Conservation (phyloP, 2,888 invertebrate genomes). For the Myathropa florea region DNA sequence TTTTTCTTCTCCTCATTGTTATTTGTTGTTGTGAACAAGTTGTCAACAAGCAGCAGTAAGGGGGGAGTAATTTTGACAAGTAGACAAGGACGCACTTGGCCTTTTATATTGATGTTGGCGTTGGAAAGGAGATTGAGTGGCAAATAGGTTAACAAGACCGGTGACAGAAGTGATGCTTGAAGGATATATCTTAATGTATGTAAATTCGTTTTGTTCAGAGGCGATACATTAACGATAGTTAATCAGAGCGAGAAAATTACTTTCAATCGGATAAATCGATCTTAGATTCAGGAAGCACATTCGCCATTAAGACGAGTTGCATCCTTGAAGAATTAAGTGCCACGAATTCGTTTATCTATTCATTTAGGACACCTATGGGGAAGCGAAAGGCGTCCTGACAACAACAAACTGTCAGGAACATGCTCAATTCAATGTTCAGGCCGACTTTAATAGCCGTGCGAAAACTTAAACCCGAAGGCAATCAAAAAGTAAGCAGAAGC, state of each 20-base stretch:
- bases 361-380: too few relatives aligned
- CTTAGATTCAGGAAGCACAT: not conserved
- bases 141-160: not conserved
- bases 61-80: conserved; percentile 25
- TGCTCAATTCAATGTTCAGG: too few relatives aligned
- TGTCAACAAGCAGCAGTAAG: not conserved
- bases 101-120: conserved; percentile 4
- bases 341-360: too few relatives aligned
- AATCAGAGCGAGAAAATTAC: not conserved
- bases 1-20: not conserved
- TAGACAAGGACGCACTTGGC: conserved; percentile 1
- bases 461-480: too few relatives aligned
- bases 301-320: too few relatives aligned
- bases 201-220: not conserved
- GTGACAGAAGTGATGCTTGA: not conserved
- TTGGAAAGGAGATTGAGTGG: conserved; percentile 13
- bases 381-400: too few relatives aligned
- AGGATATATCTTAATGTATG: not conserved
- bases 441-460: too few relatives aligned
- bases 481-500: too few relatives aligned
- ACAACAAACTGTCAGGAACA: too few relatives aligned
- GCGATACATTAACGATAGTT: not conserved
- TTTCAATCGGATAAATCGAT: not conserved
- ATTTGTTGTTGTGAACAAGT: not conserved
- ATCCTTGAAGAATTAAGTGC: too few relatives aligned